Evolutionary conservation across 2,113 vertebrate genomes (phyloP).

Genomic region (Pluvialis apricaria): DNA sequence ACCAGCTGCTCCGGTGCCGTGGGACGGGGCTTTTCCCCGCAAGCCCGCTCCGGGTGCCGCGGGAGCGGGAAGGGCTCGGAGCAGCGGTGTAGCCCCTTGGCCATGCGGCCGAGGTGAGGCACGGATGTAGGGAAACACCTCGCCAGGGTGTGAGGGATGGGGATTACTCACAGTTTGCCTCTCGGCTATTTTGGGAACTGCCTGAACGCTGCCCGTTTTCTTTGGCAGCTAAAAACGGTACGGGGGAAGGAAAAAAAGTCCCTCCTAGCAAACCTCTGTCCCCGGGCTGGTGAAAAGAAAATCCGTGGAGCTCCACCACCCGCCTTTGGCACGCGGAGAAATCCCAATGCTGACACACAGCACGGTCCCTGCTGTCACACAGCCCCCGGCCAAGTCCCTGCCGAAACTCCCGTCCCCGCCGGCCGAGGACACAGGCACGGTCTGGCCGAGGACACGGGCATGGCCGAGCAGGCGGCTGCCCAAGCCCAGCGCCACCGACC

Average conservation of each 20-base stretch:
- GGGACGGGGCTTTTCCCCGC: background rate
- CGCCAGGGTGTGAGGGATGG: background rate
- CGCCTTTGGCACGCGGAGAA: background rate
- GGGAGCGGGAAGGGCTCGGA: background rate
- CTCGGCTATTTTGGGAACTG: conserved; percentile 13
- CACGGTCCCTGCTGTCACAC: background rate
- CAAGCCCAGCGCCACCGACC: fast-evolving
- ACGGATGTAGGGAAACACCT: background rate
- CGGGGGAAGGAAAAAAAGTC: background rate
- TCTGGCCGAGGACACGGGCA: fast-evolving
- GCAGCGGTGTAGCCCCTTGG: background rate
- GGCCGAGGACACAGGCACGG: fast-evolving
- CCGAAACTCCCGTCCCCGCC: fast-evolving
- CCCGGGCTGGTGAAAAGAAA: background rate
- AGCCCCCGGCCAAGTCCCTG: fast-evolving
- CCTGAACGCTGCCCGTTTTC: background rate
- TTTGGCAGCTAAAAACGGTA: background rate
- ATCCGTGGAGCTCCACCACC: background rate
- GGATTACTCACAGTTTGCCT: conserved; percentile 10
- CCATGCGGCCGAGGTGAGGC: fast-evolving
- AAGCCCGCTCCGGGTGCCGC: fast-evolving
- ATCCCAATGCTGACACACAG: fast-evolving
- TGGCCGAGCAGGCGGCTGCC: background rate
- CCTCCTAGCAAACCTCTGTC: background rate
- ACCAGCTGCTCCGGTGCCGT: fast-evolving